These are phyloP conservation scores for Scaptomyza parva DNA, from an alignment of 2,888 invertebrate species.

Conservation along the genomic window DNA sequence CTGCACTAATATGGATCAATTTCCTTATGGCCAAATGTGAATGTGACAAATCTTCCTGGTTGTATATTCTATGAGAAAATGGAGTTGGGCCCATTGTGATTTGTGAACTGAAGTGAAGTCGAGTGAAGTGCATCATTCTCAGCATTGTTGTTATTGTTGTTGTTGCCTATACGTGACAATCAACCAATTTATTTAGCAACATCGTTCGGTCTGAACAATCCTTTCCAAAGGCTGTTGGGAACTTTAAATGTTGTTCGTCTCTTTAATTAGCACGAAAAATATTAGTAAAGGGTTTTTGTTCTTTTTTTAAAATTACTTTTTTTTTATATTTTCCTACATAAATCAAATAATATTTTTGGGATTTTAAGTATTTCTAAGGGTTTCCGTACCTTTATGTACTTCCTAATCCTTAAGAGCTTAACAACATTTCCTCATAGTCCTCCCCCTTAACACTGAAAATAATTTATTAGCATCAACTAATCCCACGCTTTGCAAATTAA, in stretches of 20 bases:
- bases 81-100: conserved; percentile 9
- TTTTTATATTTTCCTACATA: no score
- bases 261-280: conserved; percentile 21
- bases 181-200: conserved; percentile 41
- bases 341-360: no score
- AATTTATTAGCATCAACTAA: conserved; percentile 21
- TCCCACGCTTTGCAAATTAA: conserved; percentile 28
- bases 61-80: background rate
- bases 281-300: background rate
- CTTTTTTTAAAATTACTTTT: background rate
- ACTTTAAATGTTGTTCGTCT: background rate
- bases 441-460: background rate
- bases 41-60: background rate
- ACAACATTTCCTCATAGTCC: background rate
- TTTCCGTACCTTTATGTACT: background rate
- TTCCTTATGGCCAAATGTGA: conserved; percentile 35
- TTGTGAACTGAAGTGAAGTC: conserved; percentile 3
- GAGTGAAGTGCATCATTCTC: conserved; percentile 37
- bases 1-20: conserved; percentile 58
- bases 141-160: no score
- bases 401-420: background rate
- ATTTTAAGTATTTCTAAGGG: no score
- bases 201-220: conserved; percentile 26
- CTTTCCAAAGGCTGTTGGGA: background rate
- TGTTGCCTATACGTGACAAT: conserved; percentile 68